Conservation (phyloP, 2,888 invertebrate genomes). For the Cosmia pyralina region DNA sequence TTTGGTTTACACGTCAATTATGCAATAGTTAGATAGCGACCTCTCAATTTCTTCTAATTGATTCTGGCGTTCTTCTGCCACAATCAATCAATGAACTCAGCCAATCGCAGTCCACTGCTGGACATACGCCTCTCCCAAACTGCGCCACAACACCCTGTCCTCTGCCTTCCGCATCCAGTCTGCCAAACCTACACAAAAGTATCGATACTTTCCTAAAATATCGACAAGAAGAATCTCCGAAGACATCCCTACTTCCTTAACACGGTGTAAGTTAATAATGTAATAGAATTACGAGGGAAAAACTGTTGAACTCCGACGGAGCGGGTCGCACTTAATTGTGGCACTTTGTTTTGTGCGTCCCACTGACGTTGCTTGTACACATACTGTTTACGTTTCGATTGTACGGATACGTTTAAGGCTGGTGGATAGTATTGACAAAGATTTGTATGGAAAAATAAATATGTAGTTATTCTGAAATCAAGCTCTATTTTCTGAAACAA, state of each 20-base stretch:
- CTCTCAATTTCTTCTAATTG: too few relatives aligned
- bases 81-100: too few relatives aligned
- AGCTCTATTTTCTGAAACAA: not conserved
- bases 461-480: not conserved
- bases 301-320: conserved; percentile 87
- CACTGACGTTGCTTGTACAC: conserved; percentile 58
- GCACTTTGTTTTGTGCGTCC: conserved; percentile 84
- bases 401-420: conserved; percentile 2
- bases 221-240: conserved; percentile 42
- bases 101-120: too few relatives aligned
- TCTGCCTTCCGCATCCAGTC: too few relatives aligned
- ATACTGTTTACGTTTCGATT: conserved; percentile 35
- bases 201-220: conserved; percentile 25
- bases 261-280: conserved; percentile 90
- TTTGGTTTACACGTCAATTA: too few relatives aligned
- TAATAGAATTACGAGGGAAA: conserved; percentile 90
- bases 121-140: too few relatives aligned
- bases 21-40: too few relatives aligned
- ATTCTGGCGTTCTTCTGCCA: too few relatives aligned
- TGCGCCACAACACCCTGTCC: too few relatives aligned
- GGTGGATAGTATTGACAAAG: not conserved
- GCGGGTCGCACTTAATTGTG: conserved; percentile 88
- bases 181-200: too few relatives aligned
- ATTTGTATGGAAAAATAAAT: not conserved
- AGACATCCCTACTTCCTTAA: conserved; percentile 79